Conservation (phyloP, 2,113 vertebrate species). For the Brevimyrus niger region DNA sequence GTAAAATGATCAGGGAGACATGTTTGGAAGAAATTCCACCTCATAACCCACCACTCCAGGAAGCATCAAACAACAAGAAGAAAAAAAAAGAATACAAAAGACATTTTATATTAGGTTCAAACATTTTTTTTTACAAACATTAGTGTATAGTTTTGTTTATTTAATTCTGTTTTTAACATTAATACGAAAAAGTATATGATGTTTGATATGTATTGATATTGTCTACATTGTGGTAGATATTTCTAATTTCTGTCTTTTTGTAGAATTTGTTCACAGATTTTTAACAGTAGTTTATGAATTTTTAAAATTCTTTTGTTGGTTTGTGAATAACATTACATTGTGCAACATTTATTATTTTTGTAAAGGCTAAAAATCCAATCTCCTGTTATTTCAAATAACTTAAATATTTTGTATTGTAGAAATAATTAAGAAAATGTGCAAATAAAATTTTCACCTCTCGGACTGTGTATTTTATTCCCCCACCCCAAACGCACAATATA, state of each 20-base stretch:
- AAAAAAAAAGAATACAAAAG: background rate
- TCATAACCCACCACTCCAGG: constrained; percentile 19
- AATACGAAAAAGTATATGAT: background rate
- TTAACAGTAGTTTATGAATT: background rate
- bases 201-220: background rate
- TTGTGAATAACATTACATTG: background rate
- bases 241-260: background rate
- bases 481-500: background rate
- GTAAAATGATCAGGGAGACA: background rate
- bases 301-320: background rate
- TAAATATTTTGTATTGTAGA: background rate
- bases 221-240: constrained; percentile 13
- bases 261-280: background rate
- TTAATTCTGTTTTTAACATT: background rate
- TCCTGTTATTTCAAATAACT: background rate
- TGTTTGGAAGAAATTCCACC: background rate
- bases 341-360: background rate
- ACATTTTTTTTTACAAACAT: background rate
- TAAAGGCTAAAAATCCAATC: background rate
- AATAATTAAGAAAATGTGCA: background rate
- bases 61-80: background rate
- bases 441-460: background rate
- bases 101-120: background rate
- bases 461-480: background rate
- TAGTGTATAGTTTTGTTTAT: background rate